A percentile compares a stretch with the other conserved stretches of the same genome.
These are phyloP conservation scores for Acanthopleura granulata DNA, from an alignment of 2,888 invertebrate genomes.

Conservation along the genomic window DNA sequence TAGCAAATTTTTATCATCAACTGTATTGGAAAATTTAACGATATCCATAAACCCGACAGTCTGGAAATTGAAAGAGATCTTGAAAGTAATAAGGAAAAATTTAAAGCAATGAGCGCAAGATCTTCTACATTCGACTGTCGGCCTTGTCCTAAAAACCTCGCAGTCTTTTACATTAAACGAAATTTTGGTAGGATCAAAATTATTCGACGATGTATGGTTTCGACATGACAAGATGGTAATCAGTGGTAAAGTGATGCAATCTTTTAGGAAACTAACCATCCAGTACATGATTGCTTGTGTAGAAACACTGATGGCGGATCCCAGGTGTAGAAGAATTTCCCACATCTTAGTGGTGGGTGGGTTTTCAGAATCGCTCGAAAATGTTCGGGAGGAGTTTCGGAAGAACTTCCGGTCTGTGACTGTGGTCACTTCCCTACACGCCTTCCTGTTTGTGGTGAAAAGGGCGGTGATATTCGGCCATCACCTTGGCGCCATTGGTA, in stretches of 20 bases:
- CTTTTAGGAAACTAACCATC: constrained; percentile 30
- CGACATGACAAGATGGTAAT: constrained; percentile 26
- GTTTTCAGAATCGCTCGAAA: constrained; percentile 40
- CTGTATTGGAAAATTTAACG: constrained; percentile 26
- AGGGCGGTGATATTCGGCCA: constrained; percentile 30
- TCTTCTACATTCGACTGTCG: too few relatives aligned
- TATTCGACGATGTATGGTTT: constrained; percentile 29
- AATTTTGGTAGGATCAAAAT: constrained; percentile 21
- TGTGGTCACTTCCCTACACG: constrained; percentile 41
- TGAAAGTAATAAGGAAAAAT: constrained; percentile 45
- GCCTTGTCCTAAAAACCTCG: too few relatives aligned
- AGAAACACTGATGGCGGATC: constrained; percentile 26
- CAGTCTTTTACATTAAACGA: constrained; percentile 29
- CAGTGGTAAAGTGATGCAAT: constrained; percentile 35
- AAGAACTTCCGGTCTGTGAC: constrained; percentile 30
- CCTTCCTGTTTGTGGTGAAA: constrained; percentile 43
- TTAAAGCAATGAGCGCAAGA: too few relatives aligned
- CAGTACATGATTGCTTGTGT: constrained; percentile 36
- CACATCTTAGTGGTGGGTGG: constrained; percentile 32
- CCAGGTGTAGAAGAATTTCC: constrained; percentile 30
- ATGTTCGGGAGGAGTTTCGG: too few relatives aligned
- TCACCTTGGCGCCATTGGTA: not conserved
- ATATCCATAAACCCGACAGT: constrained; percentile 32
- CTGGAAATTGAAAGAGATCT: constrained; percentile 39
- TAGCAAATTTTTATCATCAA: constrained; percentile 29